Evolutionary conservation across 2,113 vertebrate species (phyloP).

Genomic region (Kryptolebias marmoratus): DNA sequence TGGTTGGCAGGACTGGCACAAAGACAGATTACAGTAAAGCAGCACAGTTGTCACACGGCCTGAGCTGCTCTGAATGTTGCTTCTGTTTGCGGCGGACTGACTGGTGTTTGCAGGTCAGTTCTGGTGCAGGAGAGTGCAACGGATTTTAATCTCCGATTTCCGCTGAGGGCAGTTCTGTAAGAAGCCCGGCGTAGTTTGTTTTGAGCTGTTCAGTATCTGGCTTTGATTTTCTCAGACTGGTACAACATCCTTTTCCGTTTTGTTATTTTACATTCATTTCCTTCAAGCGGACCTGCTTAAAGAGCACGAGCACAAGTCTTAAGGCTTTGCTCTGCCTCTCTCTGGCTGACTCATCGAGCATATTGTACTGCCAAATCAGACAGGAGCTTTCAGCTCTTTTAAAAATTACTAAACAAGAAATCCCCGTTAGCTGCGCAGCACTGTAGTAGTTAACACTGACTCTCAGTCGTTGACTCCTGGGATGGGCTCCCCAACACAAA

Average conservation of each 20-base stretch:
- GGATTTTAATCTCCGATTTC: neutral
- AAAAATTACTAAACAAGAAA: too few species aligned
- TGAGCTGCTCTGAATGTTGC: constrained; percentile 50
- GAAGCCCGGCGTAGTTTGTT: neutral
- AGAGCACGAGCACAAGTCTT: neutral
- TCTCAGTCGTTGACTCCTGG: too few species aligned
- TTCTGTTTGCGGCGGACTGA: constrained; percentile 1
- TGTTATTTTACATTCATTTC: neutral
- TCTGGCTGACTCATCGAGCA: constrained; percentile 17
- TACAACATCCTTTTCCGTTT: neutral
- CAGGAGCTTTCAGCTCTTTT: neutral
- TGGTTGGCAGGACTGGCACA: constrained; percentile 65
- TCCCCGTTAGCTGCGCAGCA: too few species aligned
- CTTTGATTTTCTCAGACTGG: neutral
- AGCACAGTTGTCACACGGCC: constrained; percentile 38
- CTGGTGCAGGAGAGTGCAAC: neutral
- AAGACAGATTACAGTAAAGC: constrained; percentile 74
- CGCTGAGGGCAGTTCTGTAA: neutral
- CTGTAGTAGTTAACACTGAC: too few species aligned
- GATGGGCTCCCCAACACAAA: too few species aligned
- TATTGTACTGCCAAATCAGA: neutral
- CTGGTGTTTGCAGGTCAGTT: constrained; percentile 21
- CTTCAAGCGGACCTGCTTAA: neutral
- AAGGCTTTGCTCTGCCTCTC: neutral
- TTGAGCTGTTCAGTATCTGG: neutral